These are phyloP conservation scores for Rhabdomys pumilio DNA, from an alignment of 2,797 vertebrate genomes.

Conservation along the genomic window DNA sequence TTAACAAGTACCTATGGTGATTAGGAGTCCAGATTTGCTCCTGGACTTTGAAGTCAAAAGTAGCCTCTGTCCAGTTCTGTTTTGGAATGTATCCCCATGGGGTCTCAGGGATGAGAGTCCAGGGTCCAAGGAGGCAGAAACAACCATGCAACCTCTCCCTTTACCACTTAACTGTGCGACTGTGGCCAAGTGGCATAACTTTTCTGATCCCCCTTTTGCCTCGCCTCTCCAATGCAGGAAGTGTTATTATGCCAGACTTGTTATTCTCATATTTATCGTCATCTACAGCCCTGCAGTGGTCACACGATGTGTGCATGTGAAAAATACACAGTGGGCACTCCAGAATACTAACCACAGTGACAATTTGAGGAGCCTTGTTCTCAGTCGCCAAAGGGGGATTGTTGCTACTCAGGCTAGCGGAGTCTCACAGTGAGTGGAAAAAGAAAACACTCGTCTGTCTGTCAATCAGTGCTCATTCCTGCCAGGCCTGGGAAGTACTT, in stretches of 20 bases:
- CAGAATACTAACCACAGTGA: background rate
- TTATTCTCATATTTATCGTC: background rate
- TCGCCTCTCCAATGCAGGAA: background rate
- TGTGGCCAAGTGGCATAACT: background rate
- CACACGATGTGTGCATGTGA: fast-evolving
- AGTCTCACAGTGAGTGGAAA: background rate
- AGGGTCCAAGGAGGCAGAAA: background rate
- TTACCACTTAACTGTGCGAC: background rate
- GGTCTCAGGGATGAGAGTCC: background rate
- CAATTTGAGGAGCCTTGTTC: background rate
- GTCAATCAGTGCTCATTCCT: background rate
- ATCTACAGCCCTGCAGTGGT: fast-evolving
- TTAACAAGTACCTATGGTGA: constrained; percentile 82
- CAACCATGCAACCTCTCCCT: background rate
- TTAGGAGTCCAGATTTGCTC: constrained; percentile 83
- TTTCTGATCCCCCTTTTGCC: constrained; percentile 43
- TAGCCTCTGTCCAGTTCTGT: constrained; percentile 82
- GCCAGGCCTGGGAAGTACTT: constrained; percentile 11
- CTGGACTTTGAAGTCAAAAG: constrained; percentile 84
- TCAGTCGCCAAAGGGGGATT: background rate
- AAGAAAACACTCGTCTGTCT: background rate
- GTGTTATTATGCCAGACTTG: background rate
- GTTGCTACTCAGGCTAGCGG: background rate
- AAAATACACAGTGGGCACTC: fast-evolving
- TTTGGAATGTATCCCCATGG: constrained; percentile 77